Percentiles rank a stretch among this genome's conserved stretches.
phyloP scores from a whole-genome alignment of 2,888 invertebrate species.

The Chaitophorus viminalis region DNA sequence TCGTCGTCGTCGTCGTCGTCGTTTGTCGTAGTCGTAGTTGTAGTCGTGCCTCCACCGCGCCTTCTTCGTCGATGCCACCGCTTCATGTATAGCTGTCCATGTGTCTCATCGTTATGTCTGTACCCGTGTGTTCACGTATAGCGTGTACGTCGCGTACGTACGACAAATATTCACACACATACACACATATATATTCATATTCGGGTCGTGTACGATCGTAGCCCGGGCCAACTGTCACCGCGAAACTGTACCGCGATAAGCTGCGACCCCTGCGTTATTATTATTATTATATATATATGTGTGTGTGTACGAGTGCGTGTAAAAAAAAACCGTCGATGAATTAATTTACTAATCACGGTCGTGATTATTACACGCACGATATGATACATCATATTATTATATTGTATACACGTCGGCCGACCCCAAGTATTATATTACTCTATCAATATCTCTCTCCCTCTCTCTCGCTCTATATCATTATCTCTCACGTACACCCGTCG shows the following conservation, averaged over 20 bases:
- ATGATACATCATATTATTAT: slow-evolving; percentile 49
- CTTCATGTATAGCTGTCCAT: neutral
- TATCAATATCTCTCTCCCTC: no score
- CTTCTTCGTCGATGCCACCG: no score
- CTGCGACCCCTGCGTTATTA: neutral
- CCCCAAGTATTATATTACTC: neutral
- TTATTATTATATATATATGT: neutral
- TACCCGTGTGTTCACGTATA: neutral
- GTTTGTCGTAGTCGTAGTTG: neutral
- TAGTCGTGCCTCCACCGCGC: neutral
- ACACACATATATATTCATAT: neutral
- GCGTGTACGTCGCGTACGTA: no score
- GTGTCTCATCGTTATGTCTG: neutral
- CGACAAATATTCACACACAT: neutral
- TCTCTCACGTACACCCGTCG: neutral
- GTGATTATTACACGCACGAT: slow-evolving; percentile 59
- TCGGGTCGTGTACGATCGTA: neutral
- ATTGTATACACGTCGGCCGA: neutral
- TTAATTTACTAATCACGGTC: slow-evolving; percentile 61
- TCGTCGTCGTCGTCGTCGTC: slow-evolving; percentile 10
- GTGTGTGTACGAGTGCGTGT: neutral
- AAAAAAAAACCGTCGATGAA: slow-evolving; percentile 47
- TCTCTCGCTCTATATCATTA: no score
- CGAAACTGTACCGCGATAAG: slow-evolving; percentile 22
- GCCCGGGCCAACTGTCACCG: slow-evolving; percentile 56